phyloP scores from a whole-genome alignment of 2,113 vertebrate species.

The Prionailurus viverrinus region DNA sequence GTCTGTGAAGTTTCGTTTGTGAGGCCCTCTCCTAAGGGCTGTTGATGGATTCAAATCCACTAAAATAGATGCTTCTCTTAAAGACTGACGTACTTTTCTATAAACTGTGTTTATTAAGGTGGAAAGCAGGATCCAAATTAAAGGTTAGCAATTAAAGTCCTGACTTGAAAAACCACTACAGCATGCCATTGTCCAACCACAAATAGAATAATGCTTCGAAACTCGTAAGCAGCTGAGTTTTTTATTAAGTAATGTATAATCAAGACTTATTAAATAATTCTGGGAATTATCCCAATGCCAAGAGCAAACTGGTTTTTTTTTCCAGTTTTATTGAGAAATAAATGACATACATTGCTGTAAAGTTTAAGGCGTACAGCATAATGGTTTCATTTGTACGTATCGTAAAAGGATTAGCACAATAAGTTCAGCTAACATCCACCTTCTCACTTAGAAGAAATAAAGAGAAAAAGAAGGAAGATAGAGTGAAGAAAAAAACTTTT shows the following conservation, averaged over 20 bases:
- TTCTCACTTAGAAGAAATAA: not conserved
- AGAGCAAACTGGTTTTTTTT: not conserved
- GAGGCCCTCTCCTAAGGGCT: not conserved
- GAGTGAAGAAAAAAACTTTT: not conserved
- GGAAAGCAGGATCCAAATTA: not conserved
- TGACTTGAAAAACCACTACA: conserved; percentile 41
- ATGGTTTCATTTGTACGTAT: not conserved
- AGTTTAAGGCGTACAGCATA: not conserved
- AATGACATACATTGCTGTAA: not conserved
- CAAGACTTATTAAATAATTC: not conserved
- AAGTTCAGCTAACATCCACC: not conserved
- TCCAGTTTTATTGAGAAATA: not conserved
- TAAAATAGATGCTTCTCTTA: conserved; percentile 11
- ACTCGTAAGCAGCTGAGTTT: not conserved
- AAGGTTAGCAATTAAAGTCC: not conserved
- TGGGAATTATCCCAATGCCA: not conserved
- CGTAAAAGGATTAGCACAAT: not conserved
- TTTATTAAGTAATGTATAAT: not conserved
- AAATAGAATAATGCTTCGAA: not conserved
- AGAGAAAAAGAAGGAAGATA: not conserved
- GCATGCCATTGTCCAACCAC: not conserved
- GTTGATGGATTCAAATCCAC: not conserved
- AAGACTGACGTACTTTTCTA: not conserved
- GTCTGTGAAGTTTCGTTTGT: not conserved
- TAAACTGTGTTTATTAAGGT: not conserved